phyloP scores from a whole-genome alignment of 2,797 vertebrate genomes.

The Diceros bicornis region DNA sequence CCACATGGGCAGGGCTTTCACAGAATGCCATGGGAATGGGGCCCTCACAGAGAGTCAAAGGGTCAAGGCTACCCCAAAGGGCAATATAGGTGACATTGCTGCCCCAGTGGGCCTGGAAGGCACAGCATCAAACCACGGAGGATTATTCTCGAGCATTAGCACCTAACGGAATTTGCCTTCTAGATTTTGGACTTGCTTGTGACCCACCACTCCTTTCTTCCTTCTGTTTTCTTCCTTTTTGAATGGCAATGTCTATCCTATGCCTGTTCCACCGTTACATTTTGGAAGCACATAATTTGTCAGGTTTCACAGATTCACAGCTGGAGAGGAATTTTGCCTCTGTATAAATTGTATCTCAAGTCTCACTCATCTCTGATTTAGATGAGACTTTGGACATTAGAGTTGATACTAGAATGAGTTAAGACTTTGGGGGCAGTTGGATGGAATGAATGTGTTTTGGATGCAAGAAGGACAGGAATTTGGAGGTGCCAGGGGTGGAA shows the following conservation, averaged over 20 bases:
- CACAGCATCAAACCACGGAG: too few species aligned
- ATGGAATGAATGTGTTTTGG: neutral
- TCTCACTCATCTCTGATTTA: neutral
- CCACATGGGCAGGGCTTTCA: neutral
- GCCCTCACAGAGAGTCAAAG: neutral
- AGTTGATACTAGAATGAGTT: neutral
- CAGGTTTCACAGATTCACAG: neutral
- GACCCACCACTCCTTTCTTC: neutral
- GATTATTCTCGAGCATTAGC: neutral
- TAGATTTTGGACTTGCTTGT: neutral
- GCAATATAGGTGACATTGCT: neutral
- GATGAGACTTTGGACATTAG: neutral
- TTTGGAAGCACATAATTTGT: neutral
- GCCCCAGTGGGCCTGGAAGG: too few species aligned
- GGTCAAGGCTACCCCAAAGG: neutral
- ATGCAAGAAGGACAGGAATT: neutral
- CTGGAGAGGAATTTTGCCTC: neutral
- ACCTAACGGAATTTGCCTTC: neutral
- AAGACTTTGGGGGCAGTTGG: neutral
- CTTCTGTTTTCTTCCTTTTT: neutral
- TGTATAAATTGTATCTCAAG: neutral
- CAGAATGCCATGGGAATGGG: neutral
- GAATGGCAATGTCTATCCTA: neutral
- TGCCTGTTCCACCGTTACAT: too few species aligned
- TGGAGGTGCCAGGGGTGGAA: neutral